Evolutionary conservation across 2,888 invertebrate species (phyloP).

Genomic region (Muschampia plurimacula): DNA sequence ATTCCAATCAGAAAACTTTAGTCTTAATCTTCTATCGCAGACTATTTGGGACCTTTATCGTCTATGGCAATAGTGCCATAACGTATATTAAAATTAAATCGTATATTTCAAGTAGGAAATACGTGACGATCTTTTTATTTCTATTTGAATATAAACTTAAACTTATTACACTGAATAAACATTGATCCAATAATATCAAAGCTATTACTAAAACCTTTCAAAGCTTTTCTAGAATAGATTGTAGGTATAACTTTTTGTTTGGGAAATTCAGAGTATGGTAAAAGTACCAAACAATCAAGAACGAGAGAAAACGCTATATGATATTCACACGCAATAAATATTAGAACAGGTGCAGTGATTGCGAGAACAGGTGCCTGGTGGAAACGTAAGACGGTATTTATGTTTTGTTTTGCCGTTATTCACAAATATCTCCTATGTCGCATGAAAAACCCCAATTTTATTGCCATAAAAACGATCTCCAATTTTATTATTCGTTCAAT

Average conservation of each 20-base stretch:
- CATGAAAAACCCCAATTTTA: conserved; percentile 23
- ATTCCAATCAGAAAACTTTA: too few relatives aligned
- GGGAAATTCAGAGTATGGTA: background rate
- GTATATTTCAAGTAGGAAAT: too few relatives aligned
- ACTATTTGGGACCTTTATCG: too few relatives aligned
- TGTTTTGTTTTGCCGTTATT: conserved; percentile 45
- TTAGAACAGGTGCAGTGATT: conserved; percentile 83
- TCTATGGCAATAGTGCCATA: too few relatives aligned
- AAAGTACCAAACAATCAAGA: conserved; percentile 10
- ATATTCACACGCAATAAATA: conserved; percentile 84
- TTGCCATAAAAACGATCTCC: background rate
- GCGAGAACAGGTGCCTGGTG: conserved; percentile 72
- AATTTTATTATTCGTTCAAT: background rate
- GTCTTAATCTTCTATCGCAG: too few relatives aligned
- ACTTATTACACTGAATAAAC: too few relatives aligned
- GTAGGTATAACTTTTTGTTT: background rate
- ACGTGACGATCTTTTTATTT: too few relatives aligned
- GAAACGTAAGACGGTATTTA: conserved; percentile 40
- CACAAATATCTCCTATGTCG: conserved; percentile 39
- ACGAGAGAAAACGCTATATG: conserved; percentile 63
- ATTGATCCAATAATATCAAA: background rate
- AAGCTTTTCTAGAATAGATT: background rate
- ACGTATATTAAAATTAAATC: too few relatives aligned
- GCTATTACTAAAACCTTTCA: background rate
- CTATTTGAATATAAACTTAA: too few relatives aligned